A percentile compares a stretch with the other conserved stretches of the same genome.
Evolutionary conservation across 2,888 invertebrate species (phyloP).

Genomic region (Crematogaster levior): DNA sequence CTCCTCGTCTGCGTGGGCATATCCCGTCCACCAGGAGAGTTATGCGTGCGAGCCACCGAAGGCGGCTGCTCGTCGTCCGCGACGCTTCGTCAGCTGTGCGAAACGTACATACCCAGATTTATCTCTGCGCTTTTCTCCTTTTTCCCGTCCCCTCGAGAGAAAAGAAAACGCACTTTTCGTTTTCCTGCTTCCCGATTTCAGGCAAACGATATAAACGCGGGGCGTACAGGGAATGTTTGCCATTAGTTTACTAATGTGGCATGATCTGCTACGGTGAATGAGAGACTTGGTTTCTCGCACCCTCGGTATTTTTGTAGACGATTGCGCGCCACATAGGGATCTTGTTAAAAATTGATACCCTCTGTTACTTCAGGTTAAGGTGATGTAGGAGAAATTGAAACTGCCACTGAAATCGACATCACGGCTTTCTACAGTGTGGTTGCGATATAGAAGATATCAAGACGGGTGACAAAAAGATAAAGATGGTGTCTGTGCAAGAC

Average conservation of each 20-base stretch:
- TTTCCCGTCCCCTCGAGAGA: too few species aligned
- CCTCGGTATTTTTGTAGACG: not conserved
- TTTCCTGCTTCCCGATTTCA: not conserved
- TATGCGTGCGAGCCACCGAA: not conserved
- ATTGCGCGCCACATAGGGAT: not conserved
- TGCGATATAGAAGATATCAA: slow-evolving; percentile 67
- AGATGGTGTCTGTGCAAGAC: slow-evolving; percentile 82
- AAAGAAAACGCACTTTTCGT: not conserved
- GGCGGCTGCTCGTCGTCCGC: not conserved
- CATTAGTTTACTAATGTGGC: not conserved
- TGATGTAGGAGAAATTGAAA: slow-evolving; percentile 75
- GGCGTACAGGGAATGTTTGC: not conserved
- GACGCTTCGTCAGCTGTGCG: slow-evolving; percentile 7
- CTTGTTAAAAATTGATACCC: not conserved
- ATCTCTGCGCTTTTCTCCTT: not conserved
- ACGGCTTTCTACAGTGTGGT: slow-evolving; percentile 56
- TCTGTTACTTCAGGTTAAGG: slow-evolving; percentile 71
- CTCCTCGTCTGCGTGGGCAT: not conserved
- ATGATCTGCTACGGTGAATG: not conserved
- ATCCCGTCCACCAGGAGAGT: not conserved
- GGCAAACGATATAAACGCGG: not conserved
- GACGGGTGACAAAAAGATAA: slow-evolving; percentile 59
- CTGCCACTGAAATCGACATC: slow-evolving; percentile 11
- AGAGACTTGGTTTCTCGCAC: too few species aligned
- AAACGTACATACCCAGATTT: slow-evolving; percentile 35